These are phyloP conservation scores for Nanorana parkeri DNA, from an alignment of 2,113 vertebrate genomes.

Conservation along the genomic window DNA sequence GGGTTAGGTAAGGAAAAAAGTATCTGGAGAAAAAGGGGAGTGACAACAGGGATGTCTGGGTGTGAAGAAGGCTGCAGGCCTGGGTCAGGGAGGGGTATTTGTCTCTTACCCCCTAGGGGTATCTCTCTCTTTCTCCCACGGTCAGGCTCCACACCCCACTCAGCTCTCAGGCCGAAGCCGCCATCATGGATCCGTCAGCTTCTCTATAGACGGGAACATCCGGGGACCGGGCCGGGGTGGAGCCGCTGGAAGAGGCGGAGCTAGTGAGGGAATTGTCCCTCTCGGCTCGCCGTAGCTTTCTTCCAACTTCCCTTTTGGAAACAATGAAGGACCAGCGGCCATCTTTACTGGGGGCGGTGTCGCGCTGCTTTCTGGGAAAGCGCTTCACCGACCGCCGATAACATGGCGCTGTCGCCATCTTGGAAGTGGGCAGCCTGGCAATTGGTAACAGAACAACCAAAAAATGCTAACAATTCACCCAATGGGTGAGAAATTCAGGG, in stretches of 20 bases:
- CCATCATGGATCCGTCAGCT: slow-evolving; percentile 47
- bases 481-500: no score
- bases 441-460: not conserved
- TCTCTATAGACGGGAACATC: slow-evolving; percentile 55
- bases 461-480: no score
- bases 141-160: not conserved
- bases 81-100: not conserved
- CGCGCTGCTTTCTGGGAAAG: not conserved
- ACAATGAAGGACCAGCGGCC: not conserved
- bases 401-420: slow-evolving; percentile 8
- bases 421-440: slow-evolving; percentile 30
- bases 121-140: not conserved
- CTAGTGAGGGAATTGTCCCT: not conserved
- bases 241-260: slow-evolving; percentile 45
- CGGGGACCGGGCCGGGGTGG: slow-evolving; percentile 46
- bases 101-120: not conserved
- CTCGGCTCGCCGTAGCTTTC: not conserved
- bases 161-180: slow-evolving; percentile 42
- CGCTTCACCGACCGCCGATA: not conserved
- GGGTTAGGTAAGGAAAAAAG: no score
- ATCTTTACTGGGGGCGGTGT: slow-evolving; percentile 37
- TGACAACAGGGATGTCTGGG: no score
- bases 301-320: slow-evolving; percentile 4
- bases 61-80: not conserved
- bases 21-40: no score